Conservation (phyloP, 2,888 invertebrate species). For the Phortica magna region DNA sequence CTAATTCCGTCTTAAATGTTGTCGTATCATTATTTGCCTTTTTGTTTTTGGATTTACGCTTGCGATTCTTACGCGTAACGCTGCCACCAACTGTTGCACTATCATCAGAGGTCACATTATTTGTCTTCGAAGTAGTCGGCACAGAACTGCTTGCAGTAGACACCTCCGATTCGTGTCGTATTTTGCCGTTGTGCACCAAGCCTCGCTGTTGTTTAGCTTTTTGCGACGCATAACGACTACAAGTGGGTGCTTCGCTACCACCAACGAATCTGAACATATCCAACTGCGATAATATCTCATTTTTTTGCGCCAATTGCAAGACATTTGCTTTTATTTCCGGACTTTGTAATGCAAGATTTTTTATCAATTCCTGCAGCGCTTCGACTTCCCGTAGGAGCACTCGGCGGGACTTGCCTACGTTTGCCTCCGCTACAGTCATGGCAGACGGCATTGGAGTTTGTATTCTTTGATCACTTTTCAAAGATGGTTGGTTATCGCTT, state of each 20-base stretch:
- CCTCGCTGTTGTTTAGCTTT: conserved; percentile 21
- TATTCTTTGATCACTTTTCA: no score
- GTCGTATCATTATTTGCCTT: conserved; percentile 23
- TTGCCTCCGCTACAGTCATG: not conserved
- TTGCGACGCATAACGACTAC: conserved; percentile 47
- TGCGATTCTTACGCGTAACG: not conserved
- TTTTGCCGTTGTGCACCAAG: conserved; percentile 16
- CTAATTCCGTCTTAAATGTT: conserved; percentile 52
- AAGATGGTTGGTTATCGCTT: no score
- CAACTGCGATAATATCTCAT: conserved; percentile 53
- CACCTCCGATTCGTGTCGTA: conserved; percentile 32
- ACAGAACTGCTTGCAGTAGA: conserved; percentile 35
- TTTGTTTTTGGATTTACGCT: conserved; percentile 8
- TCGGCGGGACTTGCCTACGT: not conserved
- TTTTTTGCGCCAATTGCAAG: conserved; percentile 51
- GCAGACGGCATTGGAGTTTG: not conserved
- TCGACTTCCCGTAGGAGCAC: conserved; percentile 49
- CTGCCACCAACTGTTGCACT: conserved; percentile 38
- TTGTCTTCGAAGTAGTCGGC: conserved; percentile 45
- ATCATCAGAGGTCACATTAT: conserved; percentile 2
- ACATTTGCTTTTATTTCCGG: conserved; percentile 52
- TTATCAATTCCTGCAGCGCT: conserved; percentile 56
- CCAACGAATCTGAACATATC: conserved; percentile 51
- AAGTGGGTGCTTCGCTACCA: conserved; percentile 46
- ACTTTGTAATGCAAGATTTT: conserved; percentile 32